phyloP scores from a whole-genome alignment of 37 sponge, comb jelly and placozoan genomes.

The Amphimedon queenslandica region DNA sequence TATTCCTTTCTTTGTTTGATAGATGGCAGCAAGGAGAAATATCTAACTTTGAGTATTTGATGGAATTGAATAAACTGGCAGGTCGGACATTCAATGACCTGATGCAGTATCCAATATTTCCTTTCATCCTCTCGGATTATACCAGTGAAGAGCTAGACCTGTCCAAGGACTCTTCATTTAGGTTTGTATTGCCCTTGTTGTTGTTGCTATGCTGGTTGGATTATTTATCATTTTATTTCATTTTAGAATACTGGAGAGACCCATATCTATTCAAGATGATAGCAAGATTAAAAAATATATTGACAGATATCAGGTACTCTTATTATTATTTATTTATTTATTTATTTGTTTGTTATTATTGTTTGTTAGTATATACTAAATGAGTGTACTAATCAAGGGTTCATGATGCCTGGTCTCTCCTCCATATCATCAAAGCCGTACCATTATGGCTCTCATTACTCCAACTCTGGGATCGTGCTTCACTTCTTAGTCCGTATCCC shows the following conservation, averaged over 20 bases:
- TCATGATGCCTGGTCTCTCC: slow-evolving; percentile 28
- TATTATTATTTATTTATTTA: neutral
- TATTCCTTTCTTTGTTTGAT: neutral
- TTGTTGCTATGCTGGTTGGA: neutral
- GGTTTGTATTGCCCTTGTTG: slow-evolving; percentile 30
- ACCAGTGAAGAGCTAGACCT: slow-evolving; percentile 73
- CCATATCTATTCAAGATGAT: slow-evolving; percentile 83
- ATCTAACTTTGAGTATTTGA: slow-evolving; percentile 98
- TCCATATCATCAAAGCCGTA: slow-evolving; percentile 71
- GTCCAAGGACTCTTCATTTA: slow-evolving; percentile 54
- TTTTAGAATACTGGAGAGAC: slow-evolving; percentile 59
- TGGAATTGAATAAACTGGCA: slow-evolving; percentile 97
- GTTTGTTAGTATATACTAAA: slow-evolving; percentile 28
- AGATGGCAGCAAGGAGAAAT: slow-evolving; percentile 89
- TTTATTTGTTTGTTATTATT: neutral
- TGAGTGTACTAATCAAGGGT: slow-evolving; percentile 28
- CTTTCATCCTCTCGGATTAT: slow-evolving; percentile 95
- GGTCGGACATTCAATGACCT: slow-evolving; percentile 99
- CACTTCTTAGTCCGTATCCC: slow-evolving; percentile 96
- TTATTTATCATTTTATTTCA: neutral
- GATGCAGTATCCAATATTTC: slow-evolving; percentile 99
- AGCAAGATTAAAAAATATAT: slow-evolving; percentile 62
- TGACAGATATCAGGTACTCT: slow-evolving; percentile 68
- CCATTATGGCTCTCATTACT: slow-evolving; percentile 99
- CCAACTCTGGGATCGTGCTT: slow-evolving; percentile 94